Evolutionary conservation across 2,113 vertebrate genomes (phyloP).

Genomic region (Abramis brama): DNA sequence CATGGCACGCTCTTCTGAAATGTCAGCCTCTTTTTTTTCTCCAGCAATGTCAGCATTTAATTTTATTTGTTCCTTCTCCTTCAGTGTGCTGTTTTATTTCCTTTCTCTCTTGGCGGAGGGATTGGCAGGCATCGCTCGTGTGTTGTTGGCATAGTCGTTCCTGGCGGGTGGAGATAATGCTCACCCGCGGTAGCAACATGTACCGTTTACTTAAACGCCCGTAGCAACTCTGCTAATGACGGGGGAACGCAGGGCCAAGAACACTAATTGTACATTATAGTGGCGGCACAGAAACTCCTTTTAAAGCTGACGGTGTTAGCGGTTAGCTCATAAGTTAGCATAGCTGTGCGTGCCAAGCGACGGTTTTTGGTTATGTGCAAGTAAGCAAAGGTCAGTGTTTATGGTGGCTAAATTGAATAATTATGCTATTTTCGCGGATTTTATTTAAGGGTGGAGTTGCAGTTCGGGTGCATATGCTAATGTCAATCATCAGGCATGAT

Average conservation of each 20-base stretch:
- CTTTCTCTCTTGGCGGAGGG: background rate
- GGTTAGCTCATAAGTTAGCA: slow-evolving; percentile 22
- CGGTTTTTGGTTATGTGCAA: slow-evolving; percentile 19
- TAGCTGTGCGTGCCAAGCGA: slow-evolving; percentile 15
- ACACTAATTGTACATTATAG: slow-evolving; percentile 20
- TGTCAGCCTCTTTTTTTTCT: slow-evolving; percentile 19
- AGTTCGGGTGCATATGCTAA: background rate
- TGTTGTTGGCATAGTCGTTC: background rate
- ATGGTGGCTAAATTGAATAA: slow-evolving; percentile 26
- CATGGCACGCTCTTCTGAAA: slow-evolving; percentile 26
- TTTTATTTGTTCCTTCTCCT: slow-evolving; percentile 8
- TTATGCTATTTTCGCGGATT: background rate
- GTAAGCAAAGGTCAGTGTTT: slow-evolving; percentile 30
- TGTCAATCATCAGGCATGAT: slow-evolving; percentile 8
- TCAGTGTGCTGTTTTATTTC: background rate
- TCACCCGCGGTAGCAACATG: slow-evolving; percentile 5
- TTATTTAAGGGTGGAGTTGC: slow-evolving; percentile 23
- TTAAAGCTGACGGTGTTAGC: slow-evolving; percentile 21
- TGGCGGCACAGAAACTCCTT: background rate
- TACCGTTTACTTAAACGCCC: slow-evolving; percentile 5
- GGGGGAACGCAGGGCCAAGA: background rate
- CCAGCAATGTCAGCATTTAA: slow-evolving; percentile 5
- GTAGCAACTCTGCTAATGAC: slow-evolving; percentile 23
- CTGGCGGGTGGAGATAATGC: background rate
- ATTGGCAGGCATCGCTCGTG: background rate